Conservation (phyloP, 2,888 invertebrate species). For the Thymelicus acteon region DNA sequence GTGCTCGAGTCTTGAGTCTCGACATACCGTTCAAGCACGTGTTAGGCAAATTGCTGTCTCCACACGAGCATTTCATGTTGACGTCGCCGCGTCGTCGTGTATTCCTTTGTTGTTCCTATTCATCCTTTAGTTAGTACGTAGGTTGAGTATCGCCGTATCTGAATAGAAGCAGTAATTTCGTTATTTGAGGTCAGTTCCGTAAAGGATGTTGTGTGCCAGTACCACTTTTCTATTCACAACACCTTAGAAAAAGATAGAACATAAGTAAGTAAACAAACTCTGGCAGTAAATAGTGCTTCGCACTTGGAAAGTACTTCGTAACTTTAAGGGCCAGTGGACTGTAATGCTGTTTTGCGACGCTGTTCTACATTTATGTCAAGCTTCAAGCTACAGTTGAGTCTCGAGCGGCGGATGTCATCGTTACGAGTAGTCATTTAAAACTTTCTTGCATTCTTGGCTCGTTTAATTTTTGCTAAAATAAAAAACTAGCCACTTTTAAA, state of each 20-base stretch:
- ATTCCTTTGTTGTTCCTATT: slow-evolving; percentile 12
- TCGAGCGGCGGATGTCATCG: slow-evolving; percentile 32
- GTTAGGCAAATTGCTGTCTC: slow-evolving; percentile 54
- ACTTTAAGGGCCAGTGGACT: slow-evolving; percentile 54
- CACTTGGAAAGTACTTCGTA: slow-evolving; percentile 54
- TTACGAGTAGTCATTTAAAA: slow-evolving; percentile 37
- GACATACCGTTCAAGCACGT: slow-evolving; percentile 17
- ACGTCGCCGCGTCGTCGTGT: slow-evolving; percentile 9
- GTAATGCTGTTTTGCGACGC: slow-evolving; percentile 54
- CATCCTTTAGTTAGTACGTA: not conserved
- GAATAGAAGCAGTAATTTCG: not conserved
- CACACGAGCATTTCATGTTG: slow-evolving; percentile 47
- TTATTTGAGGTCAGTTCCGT: slow-evolving; percentile 3
- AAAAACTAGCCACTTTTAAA: not conserved
- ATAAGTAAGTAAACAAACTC: slow-evolving; percentile 4
- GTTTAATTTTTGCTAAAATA: slow-evolving; percentile 20
- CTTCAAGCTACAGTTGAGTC: slow-evolving; percentile 31
- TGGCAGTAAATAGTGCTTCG: slow-evolving; percentile 42
- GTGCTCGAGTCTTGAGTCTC: slow-evolving; percentile 40
- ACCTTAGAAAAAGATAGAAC: slow-evolving; percentile 32
- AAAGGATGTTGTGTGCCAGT: not conserved
- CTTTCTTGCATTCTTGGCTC: slow-evolving; percentile 37
- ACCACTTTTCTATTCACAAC: slow-evolving; percentile 1
- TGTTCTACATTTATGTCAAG: slow-evolving; percentile 50
- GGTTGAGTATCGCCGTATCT: not conserved